Percentiles rank a stretch among this genome's conserved stretches.
phyloP scores from a whole-genome alignment of 2,113 vertebrate species.

The Chunga burmeisteri region DNA sequence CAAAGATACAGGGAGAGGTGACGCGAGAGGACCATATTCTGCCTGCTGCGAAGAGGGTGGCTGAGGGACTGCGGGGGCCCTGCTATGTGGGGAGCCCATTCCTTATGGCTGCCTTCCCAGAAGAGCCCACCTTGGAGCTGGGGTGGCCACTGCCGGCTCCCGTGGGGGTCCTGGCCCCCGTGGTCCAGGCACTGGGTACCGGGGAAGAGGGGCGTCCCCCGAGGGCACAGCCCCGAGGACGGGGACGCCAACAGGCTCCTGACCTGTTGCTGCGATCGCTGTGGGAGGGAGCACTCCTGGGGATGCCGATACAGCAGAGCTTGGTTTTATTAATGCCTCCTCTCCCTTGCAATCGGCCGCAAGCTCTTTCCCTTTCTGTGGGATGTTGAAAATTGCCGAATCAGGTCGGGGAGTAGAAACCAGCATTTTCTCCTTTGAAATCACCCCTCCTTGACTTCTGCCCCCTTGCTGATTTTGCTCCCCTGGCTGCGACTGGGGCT shows the following conservation, averaged over 20 bases:
- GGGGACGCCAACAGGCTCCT: background rate
- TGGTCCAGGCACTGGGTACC: background rate
- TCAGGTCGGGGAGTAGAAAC: background rate
- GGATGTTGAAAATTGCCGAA: background rate
- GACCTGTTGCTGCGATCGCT: slow-evolving; percentile 39
- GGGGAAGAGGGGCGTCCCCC: background rate
- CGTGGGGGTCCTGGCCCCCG: background rate
- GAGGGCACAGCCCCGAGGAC: background rate
- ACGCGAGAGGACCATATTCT: background rate
- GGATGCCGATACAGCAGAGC: background rate
- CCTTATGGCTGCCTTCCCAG: background rate
- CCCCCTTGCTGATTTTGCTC: background rate
- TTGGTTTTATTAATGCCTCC: background rate
- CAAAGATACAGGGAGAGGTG: background rate
- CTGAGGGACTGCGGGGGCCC: background rate
- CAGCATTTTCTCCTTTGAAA: background rate
- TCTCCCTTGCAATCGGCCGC: background rate
- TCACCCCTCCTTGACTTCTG: background rate
- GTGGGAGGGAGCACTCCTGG: background rate
- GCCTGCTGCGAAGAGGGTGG: background rate
- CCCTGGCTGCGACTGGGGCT: background rate
- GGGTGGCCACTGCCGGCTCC: background rate
- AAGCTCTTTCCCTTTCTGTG: background rate
- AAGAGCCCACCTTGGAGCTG: background rate
- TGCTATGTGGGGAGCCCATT: background rate